Evolutionary conservation across 2,888 invertebrate species (phyloP).

Genomic region (Troilus luridus): DNA sequence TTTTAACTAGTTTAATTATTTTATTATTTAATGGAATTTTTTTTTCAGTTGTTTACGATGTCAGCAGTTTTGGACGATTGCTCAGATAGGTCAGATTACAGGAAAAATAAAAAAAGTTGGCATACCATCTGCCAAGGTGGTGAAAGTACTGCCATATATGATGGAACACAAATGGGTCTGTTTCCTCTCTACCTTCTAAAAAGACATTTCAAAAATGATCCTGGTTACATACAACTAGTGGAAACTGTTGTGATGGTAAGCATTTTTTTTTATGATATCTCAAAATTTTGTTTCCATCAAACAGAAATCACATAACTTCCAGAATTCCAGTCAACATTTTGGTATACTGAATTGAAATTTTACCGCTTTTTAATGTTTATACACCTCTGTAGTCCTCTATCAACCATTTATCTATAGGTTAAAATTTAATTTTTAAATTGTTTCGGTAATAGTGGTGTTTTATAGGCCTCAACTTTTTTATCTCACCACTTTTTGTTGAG

Average conservation of each 20-base stretch:
- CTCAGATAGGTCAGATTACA: constrained; percentile 48
- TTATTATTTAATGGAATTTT: neutral
- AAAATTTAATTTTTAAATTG: too few species aligned
- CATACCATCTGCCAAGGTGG: constrained; percentile 53
- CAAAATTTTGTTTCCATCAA: too few species aligned
- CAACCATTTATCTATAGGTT: too few species aligned
- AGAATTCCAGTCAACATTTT: too few species aligned
- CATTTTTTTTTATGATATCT: neutral
- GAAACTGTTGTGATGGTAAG: constrained; percentile 56
- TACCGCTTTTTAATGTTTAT: too few species aligned
- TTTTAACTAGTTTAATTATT: too few species aligned
- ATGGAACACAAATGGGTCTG: constrained; percentile 51
- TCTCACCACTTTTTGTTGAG: too few species aligned
- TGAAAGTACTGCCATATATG: constrained; percentile 53
- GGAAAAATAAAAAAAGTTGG: constrained; percentile 59
- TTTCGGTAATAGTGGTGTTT: too few species aligned
- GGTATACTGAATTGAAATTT: too few species aligned
- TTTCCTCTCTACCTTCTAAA: constrained; percentile 58
- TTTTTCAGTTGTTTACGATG: constrained; percentile 57
- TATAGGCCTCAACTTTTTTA: too few species aligned
- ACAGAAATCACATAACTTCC: too few species aligned
- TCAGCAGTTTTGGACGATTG: constrained; percentile 60
- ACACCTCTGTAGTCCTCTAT: too few species aligned
- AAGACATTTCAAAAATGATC: constrained; percentile 50
- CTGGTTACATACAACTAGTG: constrained; percentile 45